phyloP scores from a whole-genome alignment of 2,797 vertebrate genomes.

The Pangasius macronema region DNA sequence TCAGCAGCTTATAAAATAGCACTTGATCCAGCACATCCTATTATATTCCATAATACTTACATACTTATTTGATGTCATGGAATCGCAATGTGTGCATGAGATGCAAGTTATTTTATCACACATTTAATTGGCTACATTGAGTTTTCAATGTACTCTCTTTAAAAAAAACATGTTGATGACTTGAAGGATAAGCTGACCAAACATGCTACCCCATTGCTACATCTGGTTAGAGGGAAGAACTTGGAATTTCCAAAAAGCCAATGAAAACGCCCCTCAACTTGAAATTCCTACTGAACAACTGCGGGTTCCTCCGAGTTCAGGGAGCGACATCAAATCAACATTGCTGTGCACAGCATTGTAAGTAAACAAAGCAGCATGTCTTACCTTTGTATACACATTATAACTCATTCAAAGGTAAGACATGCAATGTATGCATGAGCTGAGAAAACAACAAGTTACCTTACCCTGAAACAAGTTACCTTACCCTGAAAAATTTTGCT shows the following conservation, averaged over 20 bases:
- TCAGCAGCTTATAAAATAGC: background rate
- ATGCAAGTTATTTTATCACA: background rate
- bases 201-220: background rate
- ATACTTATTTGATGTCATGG: background rate
- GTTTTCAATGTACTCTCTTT: background rate
- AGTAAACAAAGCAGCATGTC: background rate
- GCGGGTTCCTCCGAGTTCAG: background rate
- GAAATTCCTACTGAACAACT: background rate
- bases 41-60: background rate
- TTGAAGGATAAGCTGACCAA: background rate
- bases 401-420: too few species aligned
- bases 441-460: too few species aligned
- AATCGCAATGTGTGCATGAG: background rate
- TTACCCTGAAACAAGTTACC: too few species aligned
- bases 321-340: background rate
- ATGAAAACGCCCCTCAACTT: background rate
- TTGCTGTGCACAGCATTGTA: background rate
- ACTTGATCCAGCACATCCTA: background rate
- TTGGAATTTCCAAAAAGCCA: background rate
- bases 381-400: background rate
- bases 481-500: background rate
- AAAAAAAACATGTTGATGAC: background rate
- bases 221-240: background rate
- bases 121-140: background rate
- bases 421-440: too few species aligned